Base-by-base conservation (phyloP, 1,140 invertebrate species). In the Meteorus sp. region DNA sequence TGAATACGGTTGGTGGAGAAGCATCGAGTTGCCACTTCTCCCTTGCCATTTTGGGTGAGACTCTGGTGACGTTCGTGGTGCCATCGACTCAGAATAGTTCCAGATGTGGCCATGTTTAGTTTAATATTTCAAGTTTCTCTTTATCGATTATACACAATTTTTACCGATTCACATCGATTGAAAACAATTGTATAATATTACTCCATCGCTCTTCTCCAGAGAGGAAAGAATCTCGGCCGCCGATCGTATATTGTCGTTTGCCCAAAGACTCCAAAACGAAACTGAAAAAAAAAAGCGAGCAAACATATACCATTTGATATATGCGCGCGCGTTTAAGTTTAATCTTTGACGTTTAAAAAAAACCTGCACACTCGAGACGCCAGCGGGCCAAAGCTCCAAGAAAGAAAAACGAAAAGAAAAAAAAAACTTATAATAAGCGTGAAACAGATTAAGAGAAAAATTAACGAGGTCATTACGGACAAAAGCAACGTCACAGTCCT, bases 31-130 rank as follows among this genome's bases (percentile, higher is more conserved):
- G 22, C 33, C 59, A 60, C 54, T 44, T 57, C 55, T 39, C 58
- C 59, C n/a, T n/a, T 39, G 22, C 25, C 43, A 59, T 44, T 44
- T 51, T 9, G 22, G 25, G 33, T 20, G 56, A 50, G 45, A 31
- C 39, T 51, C 22, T 22, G 31, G 39, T 51, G 23, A 25, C 56
- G 64, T 67, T 45, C 61, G 54, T 57, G 60, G 63, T 60, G 44
- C 56, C 61, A 63, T 62, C 67, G 59, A 65, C 66, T 78, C 77
- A 78, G 76, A 79, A 78, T 70, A 78, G 76, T 78, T 78, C 73
- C 77, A 78, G 77, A 75, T 79, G 77, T 79, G 77, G 76, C 75
- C 71, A 78, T 78, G 76, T 78, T 78, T 76, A 79, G 76, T 78
- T n/a, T 72, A 70, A 77, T 71, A 67, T 76, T 73, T 74, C 69